Evolutionary conservation across 1,140 invertebrate species (phyloP), one percentile per base, ranked within the genome.

Genomic region (Heliconius melpomene): DNA sequence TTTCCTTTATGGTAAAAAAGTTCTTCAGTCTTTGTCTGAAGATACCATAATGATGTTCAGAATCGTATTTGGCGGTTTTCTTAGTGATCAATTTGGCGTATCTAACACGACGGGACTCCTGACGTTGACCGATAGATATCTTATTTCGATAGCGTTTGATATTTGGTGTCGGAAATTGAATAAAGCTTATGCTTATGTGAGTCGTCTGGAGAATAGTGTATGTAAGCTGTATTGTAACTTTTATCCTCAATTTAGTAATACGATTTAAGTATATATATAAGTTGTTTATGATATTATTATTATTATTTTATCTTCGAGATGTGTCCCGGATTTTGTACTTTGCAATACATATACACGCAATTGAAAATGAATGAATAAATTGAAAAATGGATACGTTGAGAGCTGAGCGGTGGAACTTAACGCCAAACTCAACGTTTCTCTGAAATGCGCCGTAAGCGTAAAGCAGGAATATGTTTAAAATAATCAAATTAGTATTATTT

Each of bases 101-200:
- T 16, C 57, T 71, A 77, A 77, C 71, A 46, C 60, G 32, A n/a
- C 26, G 36, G 23, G 32, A 75, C 20, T 54, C 26, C 23, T 77
- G 77, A 78, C 77, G 71, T 78, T 78, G 77, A 78, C 77, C 77
- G 77, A 78, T 78, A 38, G 77, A 40, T 57, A 73, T 78, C 72
- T 52, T 73, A 40, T 78, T 78, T 73, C 50, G 50, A 78, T 78
- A 73, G 57, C 50, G 52, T 72, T 78, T 73, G 77, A 78, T 78
- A 71, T 75, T 75, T 77, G 40, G 26, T 77, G 36, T 71, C 54
- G 29, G 66, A 72, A 77, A 77, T 50, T 77, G 57, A 50, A 77
- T 70, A 70, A 70, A 66, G 60, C 66, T 77, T 70, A 72, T 40
- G n/a, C 71, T n/a, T 40, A 26, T 66, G 60, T 29, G 60, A 66